phyloP scores from a whole-genome alignment of 2,113 vertebrate species.

The Gyps fulvus region DNA sequence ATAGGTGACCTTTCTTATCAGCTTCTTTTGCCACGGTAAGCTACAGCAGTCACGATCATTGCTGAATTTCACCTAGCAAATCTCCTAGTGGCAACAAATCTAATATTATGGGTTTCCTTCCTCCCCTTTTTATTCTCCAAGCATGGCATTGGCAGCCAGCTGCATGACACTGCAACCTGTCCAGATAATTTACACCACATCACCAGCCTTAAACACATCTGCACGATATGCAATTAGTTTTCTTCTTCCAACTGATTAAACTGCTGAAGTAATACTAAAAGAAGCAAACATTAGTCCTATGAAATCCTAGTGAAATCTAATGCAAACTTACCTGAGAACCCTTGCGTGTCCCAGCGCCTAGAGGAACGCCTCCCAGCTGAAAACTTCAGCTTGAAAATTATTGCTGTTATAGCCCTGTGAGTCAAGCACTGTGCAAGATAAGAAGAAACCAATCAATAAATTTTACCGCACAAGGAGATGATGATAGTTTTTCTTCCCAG shows the following conservation, averaged over 20 bases:
- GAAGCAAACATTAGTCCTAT: fast-evolving
- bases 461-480: neutral
- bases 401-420: neutral
- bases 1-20: neutral
- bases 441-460: constrained; percentile 10
- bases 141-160: fast-evolving
- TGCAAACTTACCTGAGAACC: neutral
- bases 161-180: fast-evolving
- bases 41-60: fast-evolving
- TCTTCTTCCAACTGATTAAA: neutral
- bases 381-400: neutral
- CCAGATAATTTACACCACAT: neutral
- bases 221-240: fast-evolving
- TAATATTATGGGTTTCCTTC: neutral
- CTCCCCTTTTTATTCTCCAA: neutral
- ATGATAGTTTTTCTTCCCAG: fast-evolving
- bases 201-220: neutral
- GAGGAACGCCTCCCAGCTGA: neutral
- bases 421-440: constrained; percentile 14
- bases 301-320: neutral
- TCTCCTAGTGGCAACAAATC: neutral
- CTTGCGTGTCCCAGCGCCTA: fast-evolving
- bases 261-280: fast-evolving
- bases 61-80: neutral
- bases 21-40: neutral